Conservation (phyloP, 2,888 invertebrate species). For the Auanema freiburgensis region DNA sequence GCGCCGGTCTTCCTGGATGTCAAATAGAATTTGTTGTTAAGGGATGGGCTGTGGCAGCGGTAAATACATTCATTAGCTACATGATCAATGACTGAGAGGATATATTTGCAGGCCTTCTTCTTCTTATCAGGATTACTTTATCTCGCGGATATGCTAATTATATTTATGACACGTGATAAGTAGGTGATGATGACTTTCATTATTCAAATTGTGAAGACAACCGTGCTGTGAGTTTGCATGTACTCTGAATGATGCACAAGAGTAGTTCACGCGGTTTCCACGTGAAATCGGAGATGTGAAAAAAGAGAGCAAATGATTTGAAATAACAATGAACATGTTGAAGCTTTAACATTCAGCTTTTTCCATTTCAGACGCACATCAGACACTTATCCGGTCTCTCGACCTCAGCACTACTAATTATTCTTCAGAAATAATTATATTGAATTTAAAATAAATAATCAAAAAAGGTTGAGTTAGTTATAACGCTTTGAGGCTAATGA, state of each 20-base stretch:
- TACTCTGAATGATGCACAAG: neutral
- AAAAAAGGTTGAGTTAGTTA: neutral
- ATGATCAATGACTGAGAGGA: neutral
- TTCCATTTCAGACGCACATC: conserved; percentile 36
- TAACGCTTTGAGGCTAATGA: neutral
- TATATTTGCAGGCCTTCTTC: conserved; percentile 55
- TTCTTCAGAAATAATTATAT: conserved; percentile 5
- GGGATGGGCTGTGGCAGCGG: conserved; percentile 63
- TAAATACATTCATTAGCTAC: conserved; percentile 11
- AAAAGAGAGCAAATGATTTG: too few relatives aligned
- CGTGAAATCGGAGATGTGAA: neutral
- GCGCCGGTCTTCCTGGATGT: conserved; percentile 63
- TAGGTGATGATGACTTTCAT: neutral
- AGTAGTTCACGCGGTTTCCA: neutral
- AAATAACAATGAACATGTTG: neutral
- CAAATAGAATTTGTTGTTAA: conserved; percentile 63
- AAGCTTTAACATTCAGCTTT: conserved; percentile 14
- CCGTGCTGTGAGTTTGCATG: neutral
- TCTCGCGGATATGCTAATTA: conserved; percentile 53
- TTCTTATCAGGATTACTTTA: conserved; percentile 59
- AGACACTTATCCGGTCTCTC: conserved; percentile 40
- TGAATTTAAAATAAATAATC: conserved; percentile 1
- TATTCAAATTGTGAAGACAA: neutral
- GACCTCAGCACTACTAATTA: conserved; percentile 39
- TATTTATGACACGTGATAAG: conserved; percentile 34